Evolutionary conservation across 2,113 vertebrate species (phyloP).

Genomic region (Uria lomvia): DNA sequence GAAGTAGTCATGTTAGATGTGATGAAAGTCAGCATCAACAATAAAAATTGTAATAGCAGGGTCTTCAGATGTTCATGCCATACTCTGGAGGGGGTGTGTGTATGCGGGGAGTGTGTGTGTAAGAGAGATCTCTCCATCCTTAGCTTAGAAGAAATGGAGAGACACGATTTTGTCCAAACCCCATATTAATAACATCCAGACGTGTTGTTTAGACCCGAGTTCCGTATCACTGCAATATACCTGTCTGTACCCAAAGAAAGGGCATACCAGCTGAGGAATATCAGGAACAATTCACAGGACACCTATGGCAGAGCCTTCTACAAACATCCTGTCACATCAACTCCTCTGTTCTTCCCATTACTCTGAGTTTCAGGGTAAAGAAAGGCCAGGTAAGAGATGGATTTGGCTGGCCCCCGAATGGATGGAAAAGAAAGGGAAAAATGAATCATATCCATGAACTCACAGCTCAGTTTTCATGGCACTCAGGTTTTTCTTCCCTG

Average conservation of each 20-base stretch:
- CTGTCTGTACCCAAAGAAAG: background rate
- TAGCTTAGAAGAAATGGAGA: background rate
- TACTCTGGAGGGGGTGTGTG: background rate
- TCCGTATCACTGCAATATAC: background rate
- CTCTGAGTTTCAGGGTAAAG: background rate
- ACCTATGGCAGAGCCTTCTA: background rate
- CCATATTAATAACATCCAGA: background rate
- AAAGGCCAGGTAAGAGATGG: background rate
- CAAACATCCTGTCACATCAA: background rate
- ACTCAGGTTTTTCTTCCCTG: conserved; percentile 20
- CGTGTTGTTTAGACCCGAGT: background rate
- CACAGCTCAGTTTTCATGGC: conserved; percentile 25
- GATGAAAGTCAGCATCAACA: background rate
- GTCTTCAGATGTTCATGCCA: background rate
- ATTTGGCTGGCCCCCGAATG: background rate
- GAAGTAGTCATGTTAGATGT: background rate
- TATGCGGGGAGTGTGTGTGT: background rate
- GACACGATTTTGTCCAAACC: background rate
- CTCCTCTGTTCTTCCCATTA: background rate
- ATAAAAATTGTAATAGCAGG: background rate
- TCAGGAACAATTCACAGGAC: background rate
- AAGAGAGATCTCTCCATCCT: background rate
- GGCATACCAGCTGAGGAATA: background rate
- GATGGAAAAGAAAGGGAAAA: conserved; percentile 20
- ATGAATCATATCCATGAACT: conserved; percentile 38